Conservation (phyloP, 2,888 invertebrate genomes). For the Bursaphelenchus okinawaensis region DNA sequence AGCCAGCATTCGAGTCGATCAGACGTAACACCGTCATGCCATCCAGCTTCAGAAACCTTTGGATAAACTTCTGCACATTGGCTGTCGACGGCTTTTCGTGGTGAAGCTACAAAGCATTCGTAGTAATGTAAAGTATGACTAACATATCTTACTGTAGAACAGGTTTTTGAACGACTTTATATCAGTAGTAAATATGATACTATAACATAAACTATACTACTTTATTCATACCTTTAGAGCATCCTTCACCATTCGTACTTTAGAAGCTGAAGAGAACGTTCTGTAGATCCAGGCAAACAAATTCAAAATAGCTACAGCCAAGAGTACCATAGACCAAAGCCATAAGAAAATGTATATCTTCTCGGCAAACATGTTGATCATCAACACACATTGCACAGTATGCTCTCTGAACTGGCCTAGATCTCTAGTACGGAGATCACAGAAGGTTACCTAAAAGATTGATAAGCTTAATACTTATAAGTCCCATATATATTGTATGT, state of each 20-base stretch:
- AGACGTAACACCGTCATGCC: conserved; percentile 48
- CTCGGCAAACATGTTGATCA: conserved; percentile 55
- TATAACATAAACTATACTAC: not conserved
- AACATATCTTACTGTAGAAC: not conserved
- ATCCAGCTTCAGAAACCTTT: conserved; percentile 41
- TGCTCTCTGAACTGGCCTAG: conserved; percentile 43
- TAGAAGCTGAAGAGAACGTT: conserved; percentile 17
- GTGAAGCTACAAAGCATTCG: conserved; percentile 25
- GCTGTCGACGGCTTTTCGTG: conserved; percentile 15
- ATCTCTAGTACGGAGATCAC: conserved; percentile 53
- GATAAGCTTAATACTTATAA: not conserved
- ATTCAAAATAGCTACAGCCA: conserved; percentile 38
- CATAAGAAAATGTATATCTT: conserved; percentile 57
- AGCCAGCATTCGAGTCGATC: conserved; percentile 48
- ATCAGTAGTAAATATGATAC: not conserved
- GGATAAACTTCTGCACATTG: conserved; percentile 34
- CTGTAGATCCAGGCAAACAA: conserved; percentile 41
- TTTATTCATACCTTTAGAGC: conserved; percentile 26
- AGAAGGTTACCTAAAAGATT: conserved; percentile 51
- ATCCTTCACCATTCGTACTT: conserved; percentile 26
- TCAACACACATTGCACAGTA: conserved; percentile 55
- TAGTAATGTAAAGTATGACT: too few species aligned
- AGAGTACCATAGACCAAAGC: conserved; percentile 51
- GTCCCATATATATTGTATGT: not conserved
- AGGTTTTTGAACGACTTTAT: too few species aligned